Base-by-base conservation (phyloP, 1,140 invertebrate genomes). In the Bombus difficillimus region DNA sequence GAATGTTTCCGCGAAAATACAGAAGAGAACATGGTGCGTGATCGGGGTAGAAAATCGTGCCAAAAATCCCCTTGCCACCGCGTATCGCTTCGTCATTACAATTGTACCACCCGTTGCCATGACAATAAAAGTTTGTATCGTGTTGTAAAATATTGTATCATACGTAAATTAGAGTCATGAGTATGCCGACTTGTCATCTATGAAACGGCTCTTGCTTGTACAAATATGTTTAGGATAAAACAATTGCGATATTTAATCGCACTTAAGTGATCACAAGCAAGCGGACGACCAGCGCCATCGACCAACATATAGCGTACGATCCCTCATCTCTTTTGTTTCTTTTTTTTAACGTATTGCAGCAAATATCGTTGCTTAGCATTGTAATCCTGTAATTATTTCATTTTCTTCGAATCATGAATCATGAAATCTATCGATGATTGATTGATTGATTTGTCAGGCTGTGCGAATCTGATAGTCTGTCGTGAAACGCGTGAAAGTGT, bases 391-490 rank as follows among this genome's bases (percentile, higher is more conserved):
- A 85, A 88, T 89, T 88, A 86, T 86, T 90, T 91, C 71, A 85
- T 69, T 91, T 85, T 80, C 76, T 85, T 79, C 77, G 86, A 86
- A 85, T 91, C 83, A 87, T 92, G 88, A 88, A 86, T 91, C 83
- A 87, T 92, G 88, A 88, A 85, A 90, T 90, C 73, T 89, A 71
- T 81, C 81, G 78, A 91, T 88, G 91, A 92, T 93, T 87, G 83
- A 86, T 93, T 87, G 83, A 86, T 86, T 59, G 86, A 90, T 90
- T 92, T 93, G 91, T 94, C 93, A 94, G 94, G 94, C 94, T 95
- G 94, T 95, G 93, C 93, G 93, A 95, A 94, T 94, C 92, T 94
- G 93, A 88, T 94, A 94, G 92, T 94, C 93, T 93, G 92, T 88
- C 82, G 87, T 93, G 90, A 93, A 88, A 91, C 77, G 90, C 88